Percentiles rank a stretch among this genome's conserved stretches.
Conservation (phyloP, 2,113 vertebrate genomes). For the Petromus typicus region DNA sequence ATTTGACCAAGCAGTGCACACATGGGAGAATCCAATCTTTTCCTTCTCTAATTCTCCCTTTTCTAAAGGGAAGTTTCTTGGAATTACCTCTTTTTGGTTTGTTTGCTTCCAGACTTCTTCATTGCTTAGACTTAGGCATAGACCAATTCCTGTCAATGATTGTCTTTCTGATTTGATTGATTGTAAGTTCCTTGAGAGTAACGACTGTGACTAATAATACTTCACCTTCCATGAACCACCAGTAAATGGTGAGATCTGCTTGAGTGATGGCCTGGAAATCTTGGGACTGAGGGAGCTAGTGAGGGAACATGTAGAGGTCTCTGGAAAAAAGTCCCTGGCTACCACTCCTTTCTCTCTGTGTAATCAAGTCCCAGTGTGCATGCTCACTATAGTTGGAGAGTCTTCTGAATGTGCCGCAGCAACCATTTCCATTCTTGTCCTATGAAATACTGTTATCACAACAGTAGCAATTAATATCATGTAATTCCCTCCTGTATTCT, state of each 20-base stretch:
- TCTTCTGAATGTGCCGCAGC: background rate
- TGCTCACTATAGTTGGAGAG: background rate
- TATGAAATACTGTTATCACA: background rate
- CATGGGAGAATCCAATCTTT: background rate
- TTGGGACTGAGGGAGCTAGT: background rate
- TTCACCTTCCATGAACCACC: background rate
- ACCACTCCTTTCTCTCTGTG: background rate
- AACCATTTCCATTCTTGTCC: background rate
- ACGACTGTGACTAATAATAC: background rate
- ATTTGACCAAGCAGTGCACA: background rate
- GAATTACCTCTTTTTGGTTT: background rate
- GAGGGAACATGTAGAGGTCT: background rate
- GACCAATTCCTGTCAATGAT: no score
- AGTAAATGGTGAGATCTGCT: background rate
- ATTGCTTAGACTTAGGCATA: background rate
- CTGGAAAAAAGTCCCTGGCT: background rate
- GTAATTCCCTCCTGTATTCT: slow-evolving; percentile 34
- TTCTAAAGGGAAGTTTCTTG: background rate
- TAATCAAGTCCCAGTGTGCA: background rate
- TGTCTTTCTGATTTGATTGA: background rate
- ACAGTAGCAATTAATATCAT: background rate
- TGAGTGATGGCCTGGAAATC: background rate
- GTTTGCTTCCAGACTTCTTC: background rate
- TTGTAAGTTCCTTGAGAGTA: background rate
- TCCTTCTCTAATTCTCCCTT: background rate